These are phyloP conservation scores for rabbit (Oryctolagus cuniculus) DNA, from an alignment of 2,113 vertebrate species.

Conservation along the genomic window DNA sequence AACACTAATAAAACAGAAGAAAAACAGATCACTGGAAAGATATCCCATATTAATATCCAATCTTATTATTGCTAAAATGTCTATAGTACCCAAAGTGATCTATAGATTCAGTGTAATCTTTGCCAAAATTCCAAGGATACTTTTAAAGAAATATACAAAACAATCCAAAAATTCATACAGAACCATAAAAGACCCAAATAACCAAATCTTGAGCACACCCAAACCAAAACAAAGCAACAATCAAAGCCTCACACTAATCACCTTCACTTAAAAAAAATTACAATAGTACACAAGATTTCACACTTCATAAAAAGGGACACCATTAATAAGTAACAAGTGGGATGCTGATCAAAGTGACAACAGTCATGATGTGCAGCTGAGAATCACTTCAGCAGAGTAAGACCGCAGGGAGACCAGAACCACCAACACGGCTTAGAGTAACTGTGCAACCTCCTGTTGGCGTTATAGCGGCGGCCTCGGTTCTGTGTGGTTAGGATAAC, in stretches of 20 bases:
- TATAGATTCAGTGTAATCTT: background rate
- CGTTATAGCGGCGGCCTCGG: slow-evolving; percentile 64
- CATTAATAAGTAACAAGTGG: slow-evolving; percentile 93
- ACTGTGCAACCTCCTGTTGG: slow-evolving; percentile 74
- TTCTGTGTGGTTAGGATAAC: background rate
- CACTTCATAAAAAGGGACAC: slow-evolving; percentile 84
- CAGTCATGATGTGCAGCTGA: slow-evolving; percentile 78
- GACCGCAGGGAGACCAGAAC: slow-evolving; percentile 69
- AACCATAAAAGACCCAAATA: background rate
- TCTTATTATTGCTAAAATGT: background rate
- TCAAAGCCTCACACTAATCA: background rate
- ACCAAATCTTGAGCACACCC: background rate
- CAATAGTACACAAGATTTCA: slow-evolving; percentile 87
- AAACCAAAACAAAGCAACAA: background rate
- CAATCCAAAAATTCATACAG: background rate
- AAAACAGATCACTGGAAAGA: background rate
- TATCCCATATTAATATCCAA: background rate
- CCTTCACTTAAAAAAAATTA: slow-evolving; percentile 83
- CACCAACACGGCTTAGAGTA: slow-evolving; percentile 62
- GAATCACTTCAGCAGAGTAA: slow-evolving; percentile 76
- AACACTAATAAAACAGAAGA: background rate
- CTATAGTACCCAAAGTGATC: background rate
- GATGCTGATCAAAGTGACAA: slow-evolving; percentile 88
- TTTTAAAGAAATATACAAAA: background rate
- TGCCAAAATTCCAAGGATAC: background rate